A percentile compares a stretch with the other conserved stretches of the same genome.
Evolutionary conservation across 2,797 vertebrate genomes (phyloP).

Genomic region (Lepus oiostolus): DNA sequence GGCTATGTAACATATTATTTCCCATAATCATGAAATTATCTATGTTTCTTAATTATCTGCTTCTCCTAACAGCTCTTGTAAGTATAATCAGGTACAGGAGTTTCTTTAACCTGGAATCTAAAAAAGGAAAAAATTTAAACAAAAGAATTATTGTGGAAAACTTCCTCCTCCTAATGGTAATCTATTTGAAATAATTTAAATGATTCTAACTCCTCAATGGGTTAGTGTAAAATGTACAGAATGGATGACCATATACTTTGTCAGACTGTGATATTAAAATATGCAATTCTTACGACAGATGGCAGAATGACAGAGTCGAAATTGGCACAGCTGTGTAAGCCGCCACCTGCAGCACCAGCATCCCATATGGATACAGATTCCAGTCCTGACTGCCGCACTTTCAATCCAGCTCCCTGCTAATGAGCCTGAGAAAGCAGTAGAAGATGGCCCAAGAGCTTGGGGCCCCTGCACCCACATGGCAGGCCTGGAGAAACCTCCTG

Average conservation of each 20-base stretch:
- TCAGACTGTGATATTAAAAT: background rate
- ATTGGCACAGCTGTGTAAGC: too few species aligned
- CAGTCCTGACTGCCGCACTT: too few species aligned
- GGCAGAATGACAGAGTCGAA: background rate
- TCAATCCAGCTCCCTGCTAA: too few species aligned
- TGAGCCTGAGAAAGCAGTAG: too few species aligned
- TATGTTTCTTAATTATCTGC: slow-evolving; percentile 25
- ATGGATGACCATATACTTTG: background rate
- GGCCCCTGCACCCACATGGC: too few species aligned
- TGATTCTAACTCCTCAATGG: background rate
- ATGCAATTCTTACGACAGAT: slow-evolving; percentile 36
- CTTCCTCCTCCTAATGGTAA: background rate
- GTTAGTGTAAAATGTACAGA: slow-evolving; percentile 22
- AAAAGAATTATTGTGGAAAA: slow-evolving; percentile 43
- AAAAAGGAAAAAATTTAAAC: slow-evolving; percentile 43
- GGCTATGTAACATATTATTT: background rate
- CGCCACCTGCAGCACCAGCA: too few species aligned
- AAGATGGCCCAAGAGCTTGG: too few species aligned
- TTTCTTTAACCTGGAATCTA: background rate
- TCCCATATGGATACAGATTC: too few species aligned
- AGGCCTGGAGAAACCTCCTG: too few species aligned
- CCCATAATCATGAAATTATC: slow-evolving; percentile 23
- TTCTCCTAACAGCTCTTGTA: background rate
- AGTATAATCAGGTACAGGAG: slow-evolving; percentile 46
- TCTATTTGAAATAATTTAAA: slow-evolving; percentile 49